Evolutionary conservation across 2,888 invertebrate genomes (phyloP).

Genomic region (Stratiomys singularior): DNA sequence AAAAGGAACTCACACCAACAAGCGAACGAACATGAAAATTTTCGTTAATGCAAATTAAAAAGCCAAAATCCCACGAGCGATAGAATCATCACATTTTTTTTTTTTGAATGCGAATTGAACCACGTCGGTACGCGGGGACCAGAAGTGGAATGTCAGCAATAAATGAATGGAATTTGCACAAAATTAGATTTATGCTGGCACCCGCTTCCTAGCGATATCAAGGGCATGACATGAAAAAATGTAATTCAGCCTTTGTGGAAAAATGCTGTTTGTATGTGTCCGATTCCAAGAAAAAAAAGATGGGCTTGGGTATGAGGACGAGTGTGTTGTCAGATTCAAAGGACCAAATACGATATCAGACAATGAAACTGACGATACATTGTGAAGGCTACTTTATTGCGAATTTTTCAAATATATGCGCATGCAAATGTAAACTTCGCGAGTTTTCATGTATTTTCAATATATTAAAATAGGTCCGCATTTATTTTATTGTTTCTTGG

Average conservation of each 20-base stretch:
- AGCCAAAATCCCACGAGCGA: slow-evolving; percentile 36
- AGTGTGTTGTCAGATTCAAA: too few species aligned
- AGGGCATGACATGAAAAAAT: slow-evolving; percentile 2
- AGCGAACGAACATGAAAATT: slow-evolving; percentile 35
- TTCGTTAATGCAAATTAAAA: slow-evolving; percentile 45
- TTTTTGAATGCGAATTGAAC: slow-evolving; percentile 1
- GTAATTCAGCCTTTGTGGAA: not conserved
- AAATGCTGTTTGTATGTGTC: not conserved
- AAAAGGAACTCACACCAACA: not conserved
- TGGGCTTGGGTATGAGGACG: too few species aligned
- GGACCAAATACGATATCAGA: too few species aligned
- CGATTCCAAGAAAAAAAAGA: not conserved
- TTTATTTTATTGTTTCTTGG: too few species aligned
- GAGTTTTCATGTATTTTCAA: too few species aligned
- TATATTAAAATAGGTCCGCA: too few species aligned
- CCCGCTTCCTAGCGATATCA: slow-evolving; percentile 36
- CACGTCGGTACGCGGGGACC: not conserved
- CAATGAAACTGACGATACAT: too few species aligned
- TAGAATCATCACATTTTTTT: slow-evolving; percentile 30
- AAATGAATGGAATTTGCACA: slow-evolving; percentile 48
- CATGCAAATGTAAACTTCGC: too few species aligned
- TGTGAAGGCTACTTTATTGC: too few species aligned
- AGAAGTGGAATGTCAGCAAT: slow-evolving; percentile 10
- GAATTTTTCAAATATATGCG: too few species aligned
- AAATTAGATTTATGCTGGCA: slow-evolving; percentile 50